A percentile compares a stretch with the other conserved stretches of the same genome.
phyloP scores from a whole-genome alignment of 2,113 vertebrate species.

The Ranitomeya imitator region DNA sequence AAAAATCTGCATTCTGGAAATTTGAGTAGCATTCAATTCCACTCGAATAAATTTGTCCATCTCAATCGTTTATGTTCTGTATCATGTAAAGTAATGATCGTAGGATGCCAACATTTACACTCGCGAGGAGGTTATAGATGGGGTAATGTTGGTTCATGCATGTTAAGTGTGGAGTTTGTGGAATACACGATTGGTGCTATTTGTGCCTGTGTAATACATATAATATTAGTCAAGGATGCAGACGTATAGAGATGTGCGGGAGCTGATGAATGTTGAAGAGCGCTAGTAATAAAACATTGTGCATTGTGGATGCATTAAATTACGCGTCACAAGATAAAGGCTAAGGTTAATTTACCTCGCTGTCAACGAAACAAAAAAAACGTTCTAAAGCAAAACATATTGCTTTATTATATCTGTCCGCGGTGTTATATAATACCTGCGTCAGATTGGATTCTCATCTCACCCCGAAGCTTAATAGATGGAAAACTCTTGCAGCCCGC shows the following conservation, averaged over 20 bases:
- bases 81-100: no score
- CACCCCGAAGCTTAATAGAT: background rate
- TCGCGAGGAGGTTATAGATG: background rate
- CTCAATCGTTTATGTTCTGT: no score
- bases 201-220: background rate
- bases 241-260: background rate
- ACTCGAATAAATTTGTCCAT: no score
- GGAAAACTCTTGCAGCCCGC: background rate
- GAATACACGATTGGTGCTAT: background rate
- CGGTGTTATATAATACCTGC: background rate
- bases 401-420: conserved; percentile 14
- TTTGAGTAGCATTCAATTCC: no score
- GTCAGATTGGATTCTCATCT: no score
- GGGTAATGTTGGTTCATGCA: background rate
- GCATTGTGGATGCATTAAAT: background rate
- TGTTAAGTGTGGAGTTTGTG: no score
- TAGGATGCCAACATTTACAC: no score
- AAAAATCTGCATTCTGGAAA: no score
- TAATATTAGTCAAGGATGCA: background rate
- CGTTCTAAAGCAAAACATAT: background rate
- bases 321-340: background rate
- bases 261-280: background rate
- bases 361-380: background rate
- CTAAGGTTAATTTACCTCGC: conserved; percentile 1
- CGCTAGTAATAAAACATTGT: background rate